Percentiles rank a stretch among this genome's conserved stretches.
Evolutionary conservation across 2,888 invertebrate species (phyloP).

Genomic region (Amphipyra tragopoginis): DNA sequence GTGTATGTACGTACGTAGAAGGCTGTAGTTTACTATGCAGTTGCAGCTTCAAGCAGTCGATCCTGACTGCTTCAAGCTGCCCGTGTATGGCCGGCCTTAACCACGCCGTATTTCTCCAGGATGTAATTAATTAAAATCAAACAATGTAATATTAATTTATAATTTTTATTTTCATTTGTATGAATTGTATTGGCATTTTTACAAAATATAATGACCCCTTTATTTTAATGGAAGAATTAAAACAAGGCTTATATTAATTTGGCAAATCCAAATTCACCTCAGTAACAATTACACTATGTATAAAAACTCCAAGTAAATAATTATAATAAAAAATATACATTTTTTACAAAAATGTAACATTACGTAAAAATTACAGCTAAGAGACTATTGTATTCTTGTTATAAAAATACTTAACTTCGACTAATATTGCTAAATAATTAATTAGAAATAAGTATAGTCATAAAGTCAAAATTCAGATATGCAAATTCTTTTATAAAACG

Average conservation of each 20-base stretch:
- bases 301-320: constrained; percentile 82
- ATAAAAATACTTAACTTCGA: constrained; percentile 82
- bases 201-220: constrained; percentile 87
- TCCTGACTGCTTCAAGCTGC: no score
- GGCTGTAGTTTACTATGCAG: no score
- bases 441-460: constrained; percentile 71
- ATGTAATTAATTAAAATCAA: constrained; percentile 65
- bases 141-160: constrained; percentile 81
- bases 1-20: no score
- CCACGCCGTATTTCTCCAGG: neutral
- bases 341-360: constrained; percentile 87
- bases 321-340: constrained; percentile 88
- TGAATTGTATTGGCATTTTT: constrained; percentile 87
- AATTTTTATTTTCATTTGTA: constrained; percentile 88
- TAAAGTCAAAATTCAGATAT: constrained; percentile 80
- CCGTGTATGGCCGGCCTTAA: no score
- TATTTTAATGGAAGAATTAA: constrained; percentile 85
- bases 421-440: constrained; percentile 79
- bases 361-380: constrained; percentile 74
- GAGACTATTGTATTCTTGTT: constrained; percentile 76
- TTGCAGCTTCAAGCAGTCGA: no score
- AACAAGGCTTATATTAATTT: constrained; percentile 87
- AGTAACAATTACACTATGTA: constrained; percentile 81
- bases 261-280: constrained; percentile 88
- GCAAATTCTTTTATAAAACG: constrained; percentile 74